phyloP scores from a whole-genome alignment of 2,888 invertebrate species.

The Polydesmus complanatus region DNA sequence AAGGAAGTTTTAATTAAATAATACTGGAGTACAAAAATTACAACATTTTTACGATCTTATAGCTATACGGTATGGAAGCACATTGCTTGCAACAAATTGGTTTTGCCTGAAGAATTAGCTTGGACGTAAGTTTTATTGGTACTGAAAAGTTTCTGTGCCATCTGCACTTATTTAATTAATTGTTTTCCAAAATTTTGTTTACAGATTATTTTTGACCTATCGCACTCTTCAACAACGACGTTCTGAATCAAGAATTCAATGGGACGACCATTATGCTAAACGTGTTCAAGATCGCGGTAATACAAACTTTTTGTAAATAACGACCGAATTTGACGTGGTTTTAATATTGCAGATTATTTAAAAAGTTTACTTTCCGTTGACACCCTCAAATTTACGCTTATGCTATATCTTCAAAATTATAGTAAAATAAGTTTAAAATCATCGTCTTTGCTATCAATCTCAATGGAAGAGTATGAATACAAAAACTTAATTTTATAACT shows the following conservation, averaged over 20 bases:
- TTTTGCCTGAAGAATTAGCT: slow-evolving; percentile 16
- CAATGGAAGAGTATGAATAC: slow-evolving; percentile 15
- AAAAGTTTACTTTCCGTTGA: slow-evolving; percentile 16
- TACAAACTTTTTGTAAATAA: neutral
- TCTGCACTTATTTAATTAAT: no score
- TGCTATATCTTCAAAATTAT: slow-evolving; percentile 14
- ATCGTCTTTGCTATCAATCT: slow-evolving; percentile 7
- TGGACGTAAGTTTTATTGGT: slow-evolving; percentile 13
- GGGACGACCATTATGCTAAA: slow-evolving; percentile 14
- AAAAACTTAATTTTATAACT: neutral
- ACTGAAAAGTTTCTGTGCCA: no score
- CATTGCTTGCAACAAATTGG: slow-evolving; percentile 17
- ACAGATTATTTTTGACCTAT: slow-evolving; percentile 14
- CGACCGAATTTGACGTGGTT: neutral
- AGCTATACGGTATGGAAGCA: slow-evolving; percentile 19
- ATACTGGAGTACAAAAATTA: no score
- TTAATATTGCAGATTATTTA: slow-evolving; percentile 11
- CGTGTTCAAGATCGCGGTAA: slow-evolving; percentile 12
- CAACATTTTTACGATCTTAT: neutral
- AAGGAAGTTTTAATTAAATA: no score
- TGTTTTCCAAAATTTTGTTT: neutral
- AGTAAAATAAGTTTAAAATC: slow-evolving; percentile 13
- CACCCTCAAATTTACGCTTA: slow-evolving; percentile 16
- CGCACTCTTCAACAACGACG: slow-evolving; percentile 12
- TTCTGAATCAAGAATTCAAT: slow-evolving; percentile 14